Conservation (phyloP, 2,888 invertebrate genomes). For the Tetanocera ferruginea region DNA sequence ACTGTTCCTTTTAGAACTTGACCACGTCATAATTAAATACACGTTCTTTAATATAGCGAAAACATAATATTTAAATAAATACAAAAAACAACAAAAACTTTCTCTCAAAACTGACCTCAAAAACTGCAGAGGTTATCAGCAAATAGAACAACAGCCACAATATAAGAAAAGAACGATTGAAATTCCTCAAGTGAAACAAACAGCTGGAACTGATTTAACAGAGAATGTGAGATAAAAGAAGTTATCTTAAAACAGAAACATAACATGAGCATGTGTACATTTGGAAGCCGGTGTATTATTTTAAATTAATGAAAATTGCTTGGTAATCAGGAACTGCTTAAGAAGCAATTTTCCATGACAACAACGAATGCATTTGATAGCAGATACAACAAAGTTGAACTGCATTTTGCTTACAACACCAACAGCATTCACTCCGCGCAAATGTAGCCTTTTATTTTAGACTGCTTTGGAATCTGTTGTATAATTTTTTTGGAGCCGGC, state of each 20-base stretch:
- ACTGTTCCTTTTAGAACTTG: not conserved
- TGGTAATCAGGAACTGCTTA: too few species aligned
- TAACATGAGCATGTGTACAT: too few species aligned
- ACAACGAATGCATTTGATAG: too few species aligned
- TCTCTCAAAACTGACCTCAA: conserved; percentile 22
- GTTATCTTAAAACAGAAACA: not conserved
- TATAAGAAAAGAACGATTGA: not conserved
- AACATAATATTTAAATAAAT: not conserved
- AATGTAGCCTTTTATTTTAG: too few species aligned
- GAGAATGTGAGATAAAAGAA: not conserved
- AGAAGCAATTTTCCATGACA: too few species aligned
- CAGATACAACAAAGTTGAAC: too few species aligned
- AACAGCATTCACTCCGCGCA: too few species aligned
- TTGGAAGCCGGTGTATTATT: too few species aligned
- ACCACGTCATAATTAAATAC: not conserved
- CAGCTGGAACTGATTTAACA: not conserved
- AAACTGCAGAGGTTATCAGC: conserved; percentile 27
- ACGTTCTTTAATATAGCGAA: not conserved
- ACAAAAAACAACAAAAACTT: not conserved
- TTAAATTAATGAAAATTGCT: too few species aligned
- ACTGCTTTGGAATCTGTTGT: too few species aligned
- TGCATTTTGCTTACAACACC: too few species aligned
- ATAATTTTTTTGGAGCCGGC: too few species aligned
- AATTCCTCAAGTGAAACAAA: not conserved
- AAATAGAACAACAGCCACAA: not conserved